Percentiles rank a stretch among this genome's conserved stretches.
Conservation (phyloP, 2,888 invertebrate species). For the Pollenia labialis region DNA sequence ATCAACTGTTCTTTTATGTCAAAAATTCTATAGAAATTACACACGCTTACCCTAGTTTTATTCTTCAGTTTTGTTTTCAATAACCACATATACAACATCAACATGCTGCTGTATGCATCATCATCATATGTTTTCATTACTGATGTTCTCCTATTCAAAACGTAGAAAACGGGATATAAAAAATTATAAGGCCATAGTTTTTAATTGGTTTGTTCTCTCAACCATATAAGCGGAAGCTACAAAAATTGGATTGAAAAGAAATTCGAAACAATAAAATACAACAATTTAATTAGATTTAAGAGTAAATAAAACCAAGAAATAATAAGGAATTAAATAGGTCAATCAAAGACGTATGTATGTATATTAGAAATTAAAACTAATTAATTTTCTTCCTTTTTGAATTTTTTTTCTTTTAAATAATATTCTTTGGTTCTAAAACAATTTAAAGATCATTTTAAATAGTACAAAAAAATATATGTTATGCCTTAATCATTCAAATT, state of each 20-base stretch:
- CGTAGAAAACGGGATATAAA: slow-evolving; percentile 19
- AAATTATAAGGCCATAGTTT: slow-evolving; percentile 48
- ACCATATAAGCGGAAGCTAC: slow-evolving; percentile 40
- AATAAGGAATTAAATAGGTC: background rate
- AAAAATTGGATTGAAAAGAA: slow-evolving; percentile 25
- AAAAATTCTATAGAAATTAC: background rate
- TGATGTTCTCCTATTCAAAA: slow-evolving; percentile 16
- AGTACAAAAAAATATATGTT: no score
- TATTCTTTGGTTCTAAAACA: no score
- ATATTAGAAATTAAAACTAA: no score
- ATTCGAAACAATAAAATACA: slow-evolving; percentile 18
- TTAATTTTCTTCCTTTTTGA: no score
- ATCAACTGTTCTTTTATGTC: background rate
- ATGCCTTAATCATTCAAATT: no score
- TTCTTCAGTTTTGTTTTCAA: background rate
- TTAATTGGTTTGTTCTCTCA: slow-evolving; percentile 62
- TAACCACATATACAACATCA: background rate
- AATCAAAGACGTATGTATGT: background rate
- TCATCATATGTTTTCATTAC: slow-evolving; percentile 16
- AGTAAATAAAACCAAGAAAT: slow-evolving; percentile 9
- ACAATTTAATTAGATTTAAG: slow-evolving; percentile 56
- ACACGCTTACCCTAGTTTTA: background rate
- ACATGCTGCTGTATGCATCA: background rate
- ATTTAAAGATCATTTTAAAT: no score
- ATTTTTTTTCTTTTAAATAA: no score